A percentile compares a stretch with the other conserved stretches of the same genome.
Evolutionary conservation across 2,113 vertebrate species (phyloP).

Genomic region (Pseudolaguvia tuberculata): DNA sequence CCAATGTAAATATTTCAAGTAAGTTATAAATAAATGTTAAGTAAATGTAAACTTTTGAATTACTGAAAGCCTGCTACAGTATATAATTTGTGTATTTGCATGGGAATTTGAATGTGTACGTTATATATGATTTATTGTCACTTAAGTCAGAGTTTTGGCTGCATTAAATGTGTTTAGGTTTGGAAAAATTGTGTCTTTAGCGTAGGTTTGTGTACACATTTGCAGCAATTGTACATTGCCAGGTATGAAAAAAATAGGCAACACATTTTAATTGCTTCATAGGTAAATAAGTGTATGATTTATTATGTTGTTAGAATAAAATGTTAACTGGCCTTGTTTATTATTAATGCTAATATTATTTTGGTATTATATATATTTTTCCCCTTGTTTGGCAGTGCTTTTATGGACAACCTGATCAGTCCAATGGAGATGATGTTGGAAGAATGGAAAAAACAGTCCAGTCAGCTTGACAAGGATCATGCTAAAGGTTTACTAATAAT

Average conservation of each 20-base stretch:
- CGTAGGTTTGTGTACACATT: not conserved
- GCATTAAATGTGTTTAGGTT: not conserved
- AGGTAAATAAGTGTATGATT: not conserved
- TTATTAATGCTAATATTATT: not conserved
- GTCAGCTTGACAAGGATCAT: conserved; percentile 78
- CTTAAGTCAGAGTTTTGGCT: not conserved
- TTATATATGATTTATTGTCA: too few species aligned
- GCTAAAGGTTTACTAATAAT: conserved; percentile 68
- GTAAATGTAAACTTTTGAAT: not conserved
- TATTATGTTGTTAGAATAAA: not conserved
- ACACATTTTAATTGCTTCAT: not conserved
- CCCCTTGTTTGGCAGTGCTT: conserved; percentile 58
- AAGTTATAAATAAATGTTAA: too few species aligned
- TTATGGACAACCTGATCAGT: conserved; percentile 72
- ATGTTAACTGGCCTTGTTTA: not conserved
- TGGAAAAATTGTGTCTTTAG: not conserved
- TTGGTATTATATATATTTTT: not conserved
- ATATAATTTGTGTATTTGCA: too few species aligned
- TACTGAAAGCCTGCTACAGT: not conserved
- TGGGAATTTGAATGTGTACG: too few species aligned
- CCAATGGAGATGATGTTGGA: conserved; percentile 76
- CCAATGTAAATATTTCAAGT: too few species aligned
- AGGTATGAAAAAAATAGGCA: not conserved
- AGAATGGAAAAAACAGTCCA: conserved; percentile 77
- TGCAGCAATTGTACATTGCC: not conserved